Percentiles rank a stretch among this genome's conserved stretches.
These are phyloP conservation scores for Smittia aterrima DNA, from an alignment of 2,888 invertebrate genomes.

Conservation along the genomic window DNA sequence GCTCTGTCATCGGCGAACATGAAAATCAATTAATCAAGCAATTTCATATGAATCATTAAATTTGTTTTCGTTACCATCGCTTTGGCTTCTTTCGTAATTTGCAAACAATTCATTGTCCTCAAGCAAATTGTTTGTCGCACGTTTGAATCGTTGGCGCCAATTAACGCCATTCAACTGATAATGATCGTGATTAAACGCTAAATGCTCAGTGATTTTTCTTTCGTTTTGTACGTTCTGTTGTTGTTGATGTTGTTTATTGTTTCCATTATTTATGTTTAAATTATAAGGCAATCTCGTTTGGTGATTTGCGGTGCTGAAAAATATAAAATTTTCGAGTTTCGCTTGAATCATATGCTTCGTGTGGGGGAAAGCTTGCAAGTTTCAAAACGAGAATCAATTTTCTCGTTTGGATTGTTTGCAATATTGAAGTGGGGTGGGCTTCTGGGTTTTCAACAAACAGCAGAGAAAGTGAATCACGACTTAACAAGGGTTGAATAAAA, in stretches of 20 bases:
- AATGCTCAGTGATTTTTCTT: conserved; percentile 36
- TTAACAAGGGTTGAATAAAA: background rate
- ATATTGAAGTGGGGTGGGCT: background rate
- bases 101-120: conserved; percentile 29
- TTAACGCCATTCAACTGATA: conserved; percentile 1
- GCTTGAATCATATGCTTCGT: background rate
- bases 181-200: conserved; percentile 29
- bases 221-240: conserved; percentile 37
- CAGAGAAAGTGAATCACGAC: background rate
- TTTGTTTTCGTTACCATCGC: conserved; percentile 21
- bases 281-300: conserved; percentile 30
- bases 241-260: conserved; percentile 28
- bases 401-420: too few species aligned
- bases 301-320: conserved; percentile 14
- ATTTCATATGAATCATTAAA: background rate
- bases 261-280: conserved; percentile 24
- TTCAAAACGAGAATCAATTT: too few species aligned
- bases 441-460: background rate
- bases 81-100: conserved; percentile 18
- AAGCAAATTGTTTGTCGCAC: conserved; percentile 25
- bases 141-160: conserved; percentile 29
- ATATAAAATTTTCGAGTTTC: background rate
- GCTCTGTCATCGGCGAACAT: conserved; percentile 45
- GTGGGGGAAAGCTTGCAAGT: too few species aligned
- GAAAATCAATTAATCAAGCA: conserved; percentile 3